Percentiles rank a stretch among this genome's conserved stretches.
phyloP scores from a whole-genome alignment of 2,888 invertebrate genomes.

The Choristoneura rosaceana region DNA sequence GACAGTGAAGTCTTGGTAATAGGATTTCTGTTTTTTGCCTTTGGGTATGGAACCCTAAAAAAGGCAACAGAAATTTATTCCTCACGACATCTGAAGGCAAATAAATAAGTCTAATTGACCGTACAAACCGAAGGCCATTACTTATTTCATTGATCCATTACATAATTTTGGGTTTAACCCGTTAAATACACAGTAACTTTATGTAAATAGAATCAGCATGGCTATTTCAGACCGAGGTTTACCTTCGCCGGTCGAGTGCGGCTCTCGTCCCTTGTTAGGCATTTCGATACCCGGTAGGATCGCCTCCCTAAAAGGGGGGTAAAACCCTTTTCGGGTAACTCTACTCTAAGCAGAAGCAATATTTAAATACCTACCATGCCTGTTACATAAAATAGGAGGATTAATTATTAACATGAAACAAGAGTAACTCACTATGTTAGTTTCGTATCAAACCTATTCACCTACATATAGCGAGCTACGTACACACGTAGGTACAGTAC shows the following conservation, averaged over 20 bases:
- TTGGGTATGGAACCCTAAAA: too few relatives aligned
- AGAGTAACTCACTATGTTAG: not conserved
- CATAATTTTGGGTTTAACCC: not conserved
- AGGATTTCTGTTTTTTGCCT: too few relatives aligned
- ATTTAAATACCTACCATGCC: conserved; percentile 3
- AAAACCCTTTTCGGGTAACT: conserved; percentile 15
- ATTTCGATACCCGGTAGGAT: not conserved
- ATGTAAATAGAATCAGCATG: conserved; percentile 4
- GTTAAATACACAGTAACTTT: conserved; percentile 5
- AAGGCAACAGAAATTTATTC: too few relatives aligned
- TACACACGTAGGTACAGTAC: too few relatives aligned
- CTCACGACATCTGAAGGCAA: too few relatives aligned
- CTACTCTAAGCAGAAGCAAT: not conserved
- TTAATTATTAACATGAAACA: not conserved
- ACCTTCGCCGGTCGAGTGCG: conserved; percentile 6
- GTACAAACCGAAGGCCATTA: too few relatives aligned
- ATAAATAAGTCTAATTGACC: too few relatives aligned
- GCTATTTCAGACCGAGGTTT: conserved; percentile 6
- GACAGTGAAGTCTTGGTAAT: too few relatives aligned
- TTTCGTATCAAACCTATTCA: not conserved
- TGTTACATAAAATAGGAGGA: not conserved
- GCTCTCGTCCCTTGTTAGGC: conserved; percentile 25
- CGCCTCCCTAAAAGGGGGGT: not conserved
- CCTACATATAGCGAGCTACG: not conserved
- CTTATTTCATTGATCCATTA: too few relatives aligned